phyloP scores from a whole-genome alignment of 2,113 vertebrate species.

The Dicerorhinus sumatrensis region DNA sequence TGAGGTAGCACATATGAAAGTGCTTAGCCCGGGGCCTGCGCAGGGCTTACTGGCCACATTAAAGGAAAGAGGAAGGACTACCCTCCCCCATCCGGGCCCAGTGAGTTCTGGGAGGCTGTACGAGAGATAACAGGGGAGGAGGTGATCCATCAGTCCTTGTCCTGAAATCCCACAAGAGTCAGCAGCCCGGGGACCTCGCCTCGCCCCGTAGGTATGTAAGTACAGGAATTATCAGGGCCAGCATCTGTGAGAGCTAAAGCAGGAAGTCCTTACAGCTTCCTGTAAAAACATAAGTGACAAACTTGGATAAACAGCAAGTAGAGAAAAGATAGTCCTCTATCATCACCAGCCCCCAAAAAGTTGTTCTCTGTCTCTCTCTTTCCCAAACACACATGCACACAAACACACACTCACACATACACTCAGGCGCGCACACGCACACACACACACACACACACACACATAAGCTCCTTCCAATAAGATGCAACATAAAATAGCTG shows the following conservation, averaged over 20 bases:
- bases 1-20: background rate
- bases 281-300: slow-evolving; percentile 76
- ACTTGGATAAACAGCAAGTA: slow-evolving; percentile 73
- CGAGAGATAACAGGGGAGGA: slow-evolving; percentile 59
- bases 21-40: background rate
- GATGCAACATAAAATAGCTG: background rate
- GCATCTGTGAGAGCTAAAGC: slow-evolving; percentile 75
- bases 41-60: no score
- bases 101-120: background rate
- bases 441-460: background rate
- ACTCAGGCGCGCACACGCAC: background rate
- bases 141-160: slow-evolving; percentile 77
- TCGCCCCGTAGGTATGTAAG: slow-evolving; percentile 72
- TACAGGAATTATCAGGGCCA: slow-evolving; percentile 72
- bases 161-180: slow-evolving; percentile 78
- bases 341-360: background rate
- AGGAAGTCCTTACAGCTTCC: slow-evolving; percentile 82
- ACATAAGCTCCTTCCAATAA: background rate
- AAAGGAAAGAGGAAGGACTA: background rate
- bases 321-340: slow-evolving; percentile 54
- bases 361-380: background rate
- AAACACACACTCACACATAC: background rate
- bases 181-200: slow-evolving; percentile 64
- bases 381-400: background rate
- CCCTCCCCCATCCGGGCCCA: background rate